Base-by-base conservation (phyloP, 2,797 vertebrate species). In the Novumbra hubbsi region DNA sequence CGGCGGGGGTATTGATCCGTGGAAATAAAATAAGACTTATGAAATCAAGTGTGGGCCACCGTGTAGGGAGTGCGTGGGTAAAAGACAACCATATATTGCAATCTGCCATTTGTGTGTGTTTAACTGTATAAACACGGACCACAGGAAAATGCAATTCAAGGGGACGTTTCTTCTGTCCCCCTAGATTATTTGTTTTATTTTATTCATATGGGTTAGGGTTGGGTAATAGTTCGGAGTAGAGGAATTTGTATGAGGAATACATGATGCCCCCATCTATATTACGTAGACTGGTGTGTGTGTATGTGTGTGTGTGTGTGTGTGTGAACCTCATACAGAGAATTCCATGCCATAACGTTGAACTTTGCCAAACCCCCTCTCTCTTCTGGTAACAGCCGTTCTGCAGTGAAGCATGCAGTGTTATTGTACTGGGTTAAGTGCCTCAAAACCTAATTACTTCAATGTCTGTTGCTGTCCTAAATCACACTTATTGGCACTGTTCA, bases 391-490 rank as follows among this genome's bases (percentile, higher is more conserved):
- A 60, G 50, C 32, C 68, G 74, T 60, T 88, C 87, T 89, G 85
- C 84, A 87, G 81, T 81, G 76, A 66, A 81, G 83, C 86, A 63
- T 83, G 83, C 83, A 78, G 81, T 60, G 83, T 86, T 87, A 62
- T 80, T 83, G 83, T 88, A 83, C 81, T 75, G 78, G 87, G 83
- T 87, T 84, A 88, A 92, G 85, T 91, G 89, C 83, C 78, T 84
- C 73, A 78, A 76, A 92, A 92, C 89, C 87, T 85, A 92, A 93
- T 93, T 92, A 89, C 84, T 88, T 82, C 90, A 87, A 91, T 91
- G 89, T 92, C 84, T 77, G 84, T 83, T 79, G 84, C 77, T 79
- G 85, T 86, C 72, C 85, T 92, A 90, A 90, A 90, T 92, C 91
- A 90, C 88, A 80, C 86, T 88, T 85, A 71, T 81, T 85, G 87